These are phyloP conservation scores for Cephalopholis sonnerati DNA, from an alignment of 2,113 vertebrate genomes.

Conservation along the genomic window DNA sequence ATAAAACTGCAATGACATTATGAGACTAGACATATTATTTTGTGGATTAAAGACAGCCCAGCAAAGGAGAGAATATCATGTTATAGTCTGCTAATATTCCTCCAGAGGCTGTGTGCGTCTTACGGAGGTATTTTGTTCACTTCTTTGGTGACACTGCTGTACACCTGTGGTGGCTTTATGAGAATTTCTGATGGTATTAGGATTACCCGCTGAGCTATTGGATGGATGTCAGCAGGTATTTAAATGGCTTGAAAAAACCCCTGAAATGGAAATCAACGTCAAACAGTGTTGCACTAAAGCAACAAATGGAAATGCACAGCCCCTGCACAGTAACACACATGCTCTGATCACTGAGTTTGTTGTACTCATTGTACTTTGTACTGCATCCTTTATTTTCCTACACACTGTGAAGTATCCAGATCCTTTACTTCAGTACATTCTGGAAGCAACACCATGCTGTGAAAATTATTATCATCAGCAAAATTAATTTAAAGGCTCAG, in stretches of 20 bases:
- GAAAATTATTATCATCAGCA: no score
- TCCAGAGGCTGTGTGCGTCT: neutral
- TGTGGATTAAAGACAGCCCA: slow-evolving; percentile 4
- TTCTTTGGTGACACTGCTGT: neutral
- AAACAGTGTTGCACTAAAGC: slow-evolving; percentile 7
- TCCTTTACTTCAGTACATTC: neutral
- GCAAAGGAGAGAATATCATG: neutral
- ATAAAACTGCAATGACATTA: slow-evolving; percentile 11
- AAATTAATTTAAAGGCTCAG: no score
- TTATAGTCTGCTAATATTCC: neutral
- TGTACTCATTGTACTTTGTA: neutral
- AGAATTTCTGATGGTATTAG: slow-evolving; percentile 25
- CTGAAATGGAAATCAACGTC: slow-evolving; percentile 25
- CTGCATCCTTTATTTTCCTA: neutral
- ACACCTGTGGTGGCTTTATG: slow-evolving; percentile 18
- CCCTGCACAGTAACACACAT: neutral
- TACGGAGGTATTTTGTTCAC: slow-evolving; percentile 17
- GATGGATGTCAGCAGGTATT: slow-evolving; percentile 11
- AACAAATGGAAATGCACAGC: slow-evolving; percentile 19
- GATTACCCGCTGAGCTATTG: slow-evolving; percentile 46
- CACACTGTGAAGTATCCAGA: neutral
- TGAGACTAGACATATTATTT: neutral
- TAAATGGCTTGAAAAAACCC: slow-evolving; percentile 4
- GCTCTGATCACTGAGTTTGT: neutral
- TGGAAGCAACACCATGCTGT: neutral